Base-by-base conservation (phyloP, 1,140 invertebrate genomes). In the Plectus sambesii region DNA sequence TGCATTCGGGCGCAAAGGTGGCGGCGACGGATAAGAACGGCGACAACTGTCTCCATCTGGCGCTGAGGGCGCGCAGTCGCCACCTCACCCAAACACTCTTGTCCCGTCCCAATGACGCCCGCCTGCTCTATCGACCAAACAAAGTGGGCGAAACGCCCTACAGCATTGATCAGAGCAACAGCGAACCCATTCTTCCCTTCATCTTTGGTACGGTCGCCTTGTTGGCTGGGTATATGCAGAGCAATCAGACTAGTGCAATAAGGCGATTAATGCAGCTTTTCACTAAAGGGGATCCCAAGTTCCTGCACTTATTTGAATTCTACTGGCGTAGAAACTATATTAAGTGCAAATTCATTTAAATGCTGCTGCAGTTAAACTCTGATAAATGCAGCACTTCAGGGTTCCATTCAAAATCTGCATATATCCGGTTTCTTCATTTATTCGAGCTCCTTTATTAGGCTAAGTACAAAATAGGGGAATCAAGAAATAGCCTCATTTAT, bases 111-210 rank as follows among this genome's bases (percentile, higher is more conserved):
- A 89, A 92, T 70, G 83, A 97, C 68, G 90, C 87, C 68, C 89
- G 94, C 64, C 73, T 97, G 38, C 71, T 98, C 6, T 98, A 98
- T 72, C 76, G 87, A 59, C 88, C 88, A 4, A 98, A 98, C 71
- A 82, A 86, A 65, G 76, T 82, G 22, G 88, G 89, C 23, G 90
- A 98, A 71, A 98, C 92, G 0, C 89, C 93, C 0, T 98, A 98
- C 72, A 92, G 87, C 67, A 93, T 98, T 57, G 93, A 98, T 73
- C 65, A 65, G 41, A 51, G 54, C 23, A 54, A 43, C 47, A 43
- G 46, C 6, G 44, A 47, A 12, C 66, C 61, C n/a, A 69, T 71
- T 52, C 49, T 70, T 19, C 61, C 67, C 2, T 56, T 56, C 8
- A 68, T 70, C 39, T 69, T 58, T 41, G 69, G 5, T 49, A 5